Evolutionary conservation across 92 coral and sea anemone genomes (phyloP).

Genomic region (Plumapathes pennacea): DNA sequence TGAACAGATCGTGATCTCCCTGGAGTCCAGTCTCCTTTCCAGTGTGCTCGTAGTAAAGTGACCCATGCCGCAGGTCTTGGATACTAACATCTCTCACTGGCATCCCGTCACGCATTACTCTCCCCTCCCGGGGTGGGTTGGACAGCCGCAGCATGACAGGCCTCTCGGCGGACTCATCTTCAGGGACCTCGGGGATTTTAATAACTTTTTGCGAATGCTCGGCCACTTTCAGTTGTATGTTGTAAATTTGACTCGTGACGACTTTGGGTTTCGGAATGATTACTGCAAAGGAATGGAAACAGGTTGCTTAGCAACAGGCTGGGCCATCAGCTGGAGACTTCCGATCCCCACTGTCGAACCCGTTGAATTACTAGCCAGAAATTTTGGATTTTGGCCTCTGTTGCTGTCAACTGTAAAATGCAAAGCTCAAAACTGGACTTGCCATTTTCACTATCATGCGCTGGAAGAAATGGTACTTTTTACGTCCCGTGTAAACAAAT

Average conservation of each 20-base stretch:
- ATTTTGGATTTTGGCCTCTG: too few species aligned
- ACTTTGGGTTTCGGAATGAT: conserved; percentile 50
- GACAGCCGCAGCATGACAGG: conserved; percentile 62
- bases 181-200: conserved; percentile 44
- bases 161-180: conserved; percentile 46
- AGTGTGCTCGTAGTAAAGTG: conserved; percentile 80
- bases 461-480: too few species aligned
- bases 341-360: too few species aligned
- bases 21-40: conserved; percentile 91
- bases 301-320: too few species aligned
- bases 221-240: conserved; percentile 74
- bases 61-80: conserved; percentile 75
- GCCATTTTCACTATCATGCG: too few species aligned
- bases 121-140: conserved; percentile 89
- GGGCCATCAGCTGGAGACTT: too few species aligned
- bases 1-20: conserved; percentile 83
- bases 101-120: conserved; percentile 71
- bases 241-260: conserved; percentile 29
- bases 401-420: too few species aligned
- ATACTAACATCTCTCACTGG: conserved; percentile 57
- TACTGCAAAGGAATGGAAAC: conserved; percentile 34
- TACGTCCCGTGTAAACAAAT: too few species aligned
- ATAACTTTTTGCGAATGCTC: conserved; percentile 78
- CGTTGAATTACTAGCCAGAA: too few species aligned
- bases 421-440: too few species aligned